A percentile compares a stretch with the other conserved stretches of the same genome.
Conservation (phyloP, 2,888 invertebrate species). For the Myopa testacea region DNA sequence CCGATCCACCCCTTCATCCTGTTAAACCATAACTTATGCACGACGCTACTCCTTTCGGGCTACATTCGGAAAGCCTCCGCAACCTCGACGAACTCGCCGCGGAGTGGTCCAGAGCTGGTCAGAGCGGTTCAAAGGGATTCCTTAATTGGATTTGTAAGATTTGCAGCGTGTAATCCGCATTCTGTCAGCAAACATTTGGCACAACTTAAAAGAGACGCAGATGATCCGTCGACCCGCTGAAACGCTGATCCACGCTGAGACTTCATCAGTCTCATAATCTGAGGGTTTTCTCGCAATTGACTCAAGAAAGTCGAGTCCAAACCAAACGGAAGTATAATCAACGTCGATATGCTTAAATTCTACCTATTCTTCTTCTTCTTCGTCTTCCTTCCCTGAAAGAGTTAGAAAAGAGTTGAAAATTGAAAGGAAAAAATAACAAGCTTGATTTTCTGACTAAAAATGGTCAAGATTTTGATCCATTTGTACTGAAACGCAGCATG, state of each 20-base stretch:
- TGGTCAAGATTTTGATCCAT: no score
- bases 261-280: conserved; percentile 46
- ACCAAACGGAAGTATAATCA: no score
- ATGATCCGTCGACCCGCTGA: conserved; percentile 21
- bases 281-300: conserved; percentile 59
- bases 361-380: no score
- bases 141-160: conserved; percentile 64
- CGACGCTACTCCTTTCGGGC: background rate
- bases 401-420: no score
- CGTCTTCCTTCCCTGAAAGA: no score
- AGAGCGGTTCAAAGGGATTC: background rate
- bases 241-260: conserved; percentile 40
- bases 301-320: conserved; percentile 46
- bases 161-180: conserved; percentile 59
- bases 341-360: no score
- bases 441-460: no score
- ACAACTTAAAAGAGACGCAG: conserved; percentile 2
- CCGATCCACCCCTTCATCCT: background rate
- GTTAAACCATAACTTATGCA: background rate
- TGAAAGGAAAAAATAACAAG: no score
- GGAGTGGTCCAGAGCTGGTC: background rate
- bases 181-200: conserved; percentile 64
- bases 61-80: background rate
- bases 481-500: no score
- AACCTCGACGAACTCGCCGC: background rate